phyloP scores from a whole-genome alignment of 2,888 invertebrate genomes.

The Drosophila pseudotakahashii region DNA sequence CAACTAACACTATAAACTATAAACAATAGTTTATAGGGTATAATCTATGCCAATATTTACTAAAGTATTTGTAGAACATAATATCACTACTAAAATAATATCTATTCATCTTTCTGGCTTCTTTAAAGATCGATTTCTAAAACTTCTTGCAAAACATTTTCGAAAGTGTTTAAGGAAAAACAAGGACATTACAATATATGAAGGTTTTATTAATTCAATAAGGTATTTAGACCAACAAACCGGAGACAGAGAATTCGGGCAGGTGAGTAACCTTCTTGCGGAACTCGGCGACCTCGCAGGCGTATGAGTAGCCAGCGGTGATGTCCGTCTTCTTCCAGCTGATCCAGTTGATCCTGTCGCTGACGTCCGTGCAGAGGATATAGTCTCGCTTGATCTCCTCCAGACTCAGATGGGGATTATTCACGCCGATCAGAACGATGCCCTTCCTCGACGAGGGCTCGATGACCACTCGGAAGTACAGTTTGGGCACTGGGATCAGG shows the following conservation, averaged over 20 bases:
- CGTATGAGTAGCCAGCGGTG: slow-evolving; percentile 79
- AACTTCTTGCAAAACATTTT: too few species aligned
- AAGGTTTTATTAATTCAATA: background rate
- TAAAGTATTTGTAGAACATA: too few species aligned
- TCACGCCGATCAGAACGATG: slow-evolving; percentile 85
- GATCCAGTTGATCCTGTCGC: slow-evolving; percentile 85
- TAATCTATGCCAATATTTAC: too few species aligned
- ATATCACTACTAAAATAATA: too few species aligned
- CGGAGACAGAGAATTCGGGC: slow-evolving; percentile 68
- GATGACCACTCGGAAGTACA: slow-evolving; percentile 86
- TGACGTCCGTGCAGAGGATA: slow-evolving; percentile 84
- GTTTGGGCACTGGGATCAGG: slow-evolving; percentile 85
- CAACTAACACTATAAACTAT: background rate
- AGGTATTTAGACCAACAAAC: slow-evolving; percentile 54
- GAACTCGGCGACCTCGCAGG: slow-evolving; percentile 80
- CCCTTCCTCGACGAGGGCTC: slow-evolving; percentile 84
- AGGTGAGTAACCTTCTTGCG: slow-evolving; percentile 67
- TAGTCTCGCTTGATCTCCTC: slow-evolving; percentile 76
- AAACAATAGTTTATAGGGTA: too few species aligned
- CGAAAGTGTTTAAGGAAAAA: background rate
- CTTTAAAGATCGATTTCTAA: too few species aligned
- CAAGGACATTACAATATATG: background rate
- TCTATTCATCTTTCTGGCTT: too few species aligned
- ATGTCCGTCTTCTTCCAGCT: slow-evolving; percentile 78
- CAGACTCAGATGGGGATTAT: slow-evolving; percentile 78